Base-by-base conservation (phyloP, 2,888 invertebrate species). In the Galerucella calmariensis region DNA sequence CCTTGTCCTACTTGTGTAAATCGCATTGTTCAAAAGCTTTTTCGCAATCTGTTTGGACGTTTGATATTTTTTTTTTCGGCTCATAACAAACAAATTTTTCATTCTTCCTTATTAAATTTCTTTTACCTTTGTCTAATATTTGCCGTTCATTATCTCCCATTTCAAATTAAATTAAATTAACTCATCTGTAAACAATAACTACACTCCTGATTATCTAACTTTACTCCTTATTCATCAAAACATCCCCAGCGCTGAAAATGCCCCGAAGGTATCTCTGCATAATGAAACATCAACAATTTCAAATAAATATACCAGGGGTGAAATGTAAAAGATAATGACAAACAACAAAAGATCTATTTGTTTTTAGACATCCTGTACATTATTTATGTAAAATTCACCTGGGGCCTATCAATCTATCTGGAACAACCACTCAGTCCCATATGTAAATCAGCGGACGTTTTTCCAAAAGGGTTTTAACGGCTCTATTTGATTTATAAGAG, bases 401-500 rank as follows among this genome's bases (percentile, higher is more conserved):
- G 62, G 61, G 44, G 44, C 62, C 62, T 68, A 73, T 73, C 67
- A 35, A 73, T 68, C 73, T 73, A 68, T n/a, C 10, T n/a, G 8
- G 8, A 8, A 1, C 61, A 62, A 72, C 62, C 72, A 62, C 61
- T 72, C 68, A 69, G 46, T 58, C 68, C 58, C 65, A 72, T 71
- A 75, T 75, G 75, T 69, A 75, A 75, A 75, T 75, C 71, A 68
- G 58, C 62, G 56, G 58, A 59, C 62, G 67, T 75, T 75, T 75
- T 75, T 67, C 59, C 67, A 69, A 58, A 66, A 41, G 75, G 51
- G 73, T 58, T 67, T 75, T 71, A 72, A 68, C 48, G 72, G 74
- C 72, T 74, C 71, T 69, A 58, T 75, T 76, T 77, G 77, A 77
- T 77, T 77, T 76, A 75, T 74, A 74, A 63, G 72, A 67, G 51